Evolutionary conservation across 2,888 invertebrate species (phyloP).

Genomic region (Scaptomyza tumidula): DNA sequence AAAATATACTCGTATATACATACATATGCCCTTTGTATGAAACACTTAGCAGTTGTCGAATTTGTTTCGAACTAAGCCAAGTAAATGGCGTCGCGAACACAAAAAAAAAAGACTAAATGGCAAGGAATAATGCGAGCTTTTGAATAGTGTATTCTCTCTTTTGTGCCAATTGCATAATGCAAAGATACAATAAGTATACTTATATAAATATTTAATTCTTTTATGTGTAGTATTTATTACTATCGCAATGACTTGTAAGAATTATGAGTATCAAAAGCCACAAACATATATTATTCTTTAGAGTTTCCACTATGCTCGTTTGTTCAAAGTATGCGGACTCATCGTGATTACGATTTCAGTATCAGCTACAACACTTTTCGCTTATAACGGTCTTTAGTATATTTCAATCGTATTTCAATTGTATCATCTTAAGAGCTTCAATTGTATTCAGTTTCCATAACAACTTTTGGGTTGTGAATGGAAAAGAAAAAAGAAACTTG

Average conservation of each 20-base stretch:
- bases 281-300: slow-evolving; percentile 22
- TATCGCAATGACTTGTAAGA: slow-evolving; percentile 28
- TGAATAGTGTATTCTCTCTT: too few relatives aligned
- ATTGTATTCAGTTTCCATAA: too few relatives aligned
- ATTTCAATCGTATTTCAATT: slow-evolving; percentile 8
- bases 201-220: not conserved
- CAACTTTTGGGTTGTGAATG: not conserved
- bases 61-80: not conserved
- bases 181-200: slow-evolving; percentile 19
- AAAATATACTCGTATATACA: not conserved
- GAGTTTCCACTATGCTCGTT: not conserved
- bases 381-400: too few relatives aligned
- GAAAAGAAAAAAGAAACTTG: too few relatives aligned
- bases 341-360: slow-evolving; percentile 30
- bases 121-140: not conserved
- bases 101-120: not conserved
- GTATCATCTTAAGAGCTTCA: not conserved
- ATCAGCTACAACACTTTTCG: slow-evolving; percentile 20
- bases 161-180: slow-evolving; percentile 22
- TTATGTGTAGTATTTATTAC: not conserved
- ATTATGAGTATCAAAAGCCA: slow-evolving; percentile 19
- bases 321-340: slow-evolving; percentile 39
- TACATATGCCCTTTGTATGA: not conserved
- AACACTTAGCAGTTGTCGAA: not conserved
- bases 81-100: not conserved